phyloP scores from a whole-genome alignment of 1,140 invertebrate genomes.

The Pseudomyrmex gracilis region DNA sequence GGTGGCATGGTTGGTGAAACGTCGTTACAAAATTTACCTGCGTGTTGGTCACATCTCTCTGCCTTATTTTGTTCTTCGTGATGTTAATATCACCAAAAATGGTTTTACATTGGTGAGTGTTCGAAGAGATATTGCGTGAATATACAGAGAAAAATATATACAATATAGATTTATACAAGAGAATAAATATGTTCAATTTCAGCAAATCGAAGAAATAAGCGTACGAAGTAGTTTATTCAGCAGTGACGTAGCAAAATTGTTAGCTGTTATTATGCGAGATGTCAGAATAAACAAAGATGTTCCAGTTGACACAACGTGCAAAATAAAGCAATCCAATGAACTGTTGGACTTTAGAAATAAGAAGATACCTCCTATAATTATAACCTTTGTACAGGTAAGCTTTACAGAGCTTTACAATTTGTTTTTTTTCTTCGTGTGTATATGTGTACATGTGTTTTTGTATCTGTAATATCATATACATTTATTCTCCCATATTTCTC shows the following conservation, averaged over 20 bases:
- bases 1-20: conserved; percentile 89
- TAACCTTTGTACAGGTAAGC: conserved; percentile 92
- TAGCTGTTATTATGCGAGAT: conserved; percentile 93
- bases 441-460: conserved; percentile 11
- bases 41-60: conserved; percentile 89
- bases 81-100: conserved; percentile 89
- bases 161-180: conserved; percentile 48
- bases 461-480: conserved; percentile 12
- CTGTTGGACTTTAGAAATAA: conserved; percentile 90
- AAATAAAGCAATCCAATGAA: conserved; percentile 77
- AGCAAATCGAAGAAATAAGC: conserved; percentile 95
- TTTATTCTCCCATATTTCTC: conserved; percentile 31
- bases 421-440: conserved; percentile 27
- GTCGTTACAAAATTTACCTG: conserved; percentile 88
- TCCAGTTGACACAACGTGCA: conserved; percentile 68
- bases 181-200: conserved; percentile 73
- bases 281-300: conserved; percentile 94
- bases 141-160: conserved; percentile 15
- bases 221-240: conserved; percentile 96
- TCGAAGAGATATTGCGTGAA: neutral
- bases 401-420: neutral
- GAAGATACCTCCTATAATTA: conserved; percentile 91
- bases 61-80: conserved; percentile 88
- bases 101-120: conserved; percentile 89
- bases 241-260: conserved; percentile 94